A percentile compares a stretch with the other conserved stretches of the same genome.
phyloP scores from a whole-genome alignment of 2,113 vertebrate genomes.

The Cynocephalus volans region DNA sequence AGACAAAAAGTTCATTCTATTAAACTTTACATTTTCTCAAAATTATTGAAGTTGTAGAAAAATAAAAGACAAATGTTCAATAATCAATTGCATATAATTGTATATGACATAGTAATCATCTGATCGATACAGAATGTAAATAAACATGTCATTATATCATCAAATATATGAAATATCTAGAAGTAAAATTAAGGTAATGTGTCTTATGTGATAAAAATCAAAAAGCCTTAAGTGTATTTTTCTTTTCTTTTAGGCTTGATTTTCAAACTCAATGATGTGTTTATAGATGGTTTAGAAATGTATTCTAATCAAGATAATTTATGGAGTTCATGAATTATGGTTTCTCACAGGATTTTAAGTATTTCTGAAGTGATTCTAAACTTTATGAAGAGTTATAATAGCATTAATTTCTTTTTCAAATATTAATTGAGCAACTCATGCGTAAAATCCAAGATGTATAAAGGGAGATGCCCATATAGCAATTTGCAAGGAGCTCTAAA shows the following conservation, averaged over 20 bases:
- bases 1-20: conserved; percentile 27
- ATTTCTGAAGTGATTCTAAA: conserved; percentile 64
- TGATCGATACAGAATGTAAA: neutral
- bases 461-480: conserved; percentile 48
- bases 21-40: conserved; percentile 51
- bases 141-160: neutral
- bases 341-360: conserved; percentile 55
- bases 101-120: neutral
- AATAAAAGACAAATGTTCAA: conserved; percentile 26
- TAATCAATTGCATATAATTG: conserved; percentile 27
- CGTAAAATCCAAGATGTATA: conserved; percentile 65
- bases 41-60: conserved; percentile 4
- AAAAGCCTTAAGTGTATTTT: conserved; percentile 50
- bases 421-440: conserved; percentile 70
- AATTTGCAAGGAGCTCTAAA: conserved; percentile 24
- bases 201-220: conserved; percentile 56
- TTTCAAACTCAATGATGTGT: conserved; percentile 54
- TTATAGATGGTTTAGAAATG: conserved; percentile 7
- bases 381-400: conserved; percentile 59
- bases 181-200: conserved; percentile 56
- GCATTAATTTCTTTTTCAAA: conserved; percentile 71
- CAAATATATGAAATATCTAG: conserved; percentile 39
- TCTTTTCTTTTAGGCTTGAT: conserved; percentile 54
- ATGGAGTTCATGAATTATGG: conserved; percentile 67
- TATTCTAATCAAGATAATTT: conserved; percentile 59